Percentiles rank a stretch among this genome's conserved stretches.
phyloP scores from a whole-genome alignment of 2,113 vertebrate species.

The Mormoops blainvillei region DNA sequence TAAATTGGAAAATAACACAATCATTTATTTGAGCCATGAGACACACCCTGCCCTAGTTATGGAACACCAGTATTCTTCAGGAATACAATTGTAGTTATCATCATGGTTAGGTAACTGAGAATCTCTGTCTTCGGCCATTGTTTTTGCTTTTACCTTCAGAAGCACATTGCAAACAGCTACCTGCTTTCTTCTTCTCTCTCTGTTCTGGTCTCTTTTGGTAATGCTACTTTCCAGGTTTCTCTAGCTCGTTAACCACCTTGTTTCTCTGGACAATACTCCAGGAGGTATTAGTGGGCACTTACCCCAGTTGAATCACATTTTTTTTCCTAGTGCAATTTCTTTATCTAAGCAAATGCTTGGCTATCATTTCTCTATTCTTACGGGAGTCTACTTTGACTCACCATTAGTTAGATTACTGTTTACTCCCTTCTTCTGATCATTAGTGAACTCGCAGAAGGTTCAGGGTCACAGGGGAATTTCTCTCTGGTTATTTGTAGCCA shows the following conservation, averaged over 20 bases:
- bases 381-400: background rate
- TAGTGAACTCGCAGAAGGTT: constrained; percentile 15
- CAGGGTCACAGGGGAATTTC: background rate
- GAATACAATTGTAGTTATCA: background rate
- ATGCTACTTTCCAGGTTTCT: constrained; percentile 41
- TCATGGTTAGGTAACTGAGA: background rate
- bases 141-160: background rate
- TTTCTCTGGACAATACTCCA: constrained; percentile 1
- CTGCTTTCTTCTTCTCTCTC: background rate
- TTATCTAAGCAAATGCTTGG: constrained; percentile 1
- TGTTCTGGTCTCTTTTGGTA: background rate
- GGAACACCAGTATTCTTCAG: background rate
- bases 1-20: background rate
- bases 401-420: background rate
- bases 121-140: background rate
- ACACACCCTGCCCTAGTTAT: constrained; percentile 17
- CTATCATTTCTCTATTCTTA: background rate
- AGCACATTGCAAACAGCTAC: background rate
- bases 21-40: background rate
- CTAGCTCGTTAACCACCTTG: constrained; percentile 1
- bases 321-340: background rate
- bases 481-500: constrained; percentile 25
- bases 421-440: constrained; percentile 30
- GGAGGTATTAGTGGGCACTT: background rate
- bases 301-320: background rate